Evolutionary conservation across 2,797 vertebrate species (phyloP).

Genomic region (Sebastes cheni): DNA sequence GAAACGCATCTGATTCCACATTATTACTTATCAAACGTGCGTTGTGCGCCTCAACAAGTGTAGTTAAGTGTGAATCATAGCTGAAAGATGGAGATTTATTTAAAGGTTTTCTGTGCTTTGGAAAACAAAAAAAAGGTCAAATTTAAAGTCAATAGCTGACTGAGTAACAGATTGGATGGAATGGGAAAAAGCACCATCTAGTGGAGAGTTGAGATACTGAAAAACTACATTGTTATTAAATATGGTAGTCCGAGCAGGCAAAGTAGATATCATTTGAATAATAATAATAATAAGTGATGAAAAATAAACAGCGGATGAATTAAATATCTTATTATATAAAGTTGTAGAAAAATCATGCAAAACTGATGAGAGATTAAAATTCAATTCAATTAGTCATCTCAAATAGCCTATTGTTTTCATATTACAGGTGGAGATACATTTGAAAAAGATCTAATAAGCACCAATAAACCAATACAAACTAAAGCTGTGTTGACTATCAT

Average conservation of each 20-base stretch:
- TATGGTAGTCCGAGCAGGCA: background rate
- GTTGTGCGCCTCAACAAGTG: no score
- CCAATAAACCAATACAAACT: background rate
- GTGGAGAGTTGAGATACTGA: conserved; percentile 40
- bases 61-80: background rate
- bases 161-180: background rate
- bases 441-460: background rate
- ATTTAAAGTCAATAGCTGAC: background rate
- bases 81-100: background rate
- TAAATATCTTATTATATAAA: background rate
- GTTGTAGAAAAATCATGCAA: background rate
- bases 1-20: background rate
- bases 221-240: background rate
- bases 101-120: background rate
- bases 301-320: background rate
- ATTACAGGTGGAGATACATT: background rate
- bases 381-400: background rate
- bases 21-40: background rate
- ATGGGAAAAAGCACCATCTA: conserved; percentile 60
- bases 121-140: no score
- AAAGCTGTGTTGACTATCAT: background rate
- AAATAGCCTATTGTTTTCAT: background rate
- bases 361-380: background rate
- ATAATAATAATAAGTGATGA: background rate
- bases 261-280: background rate